phyloP scores from a whole-genome alignment of 2,113 vertebrate genomes.

The Neogobius melanostomus region DNA sequence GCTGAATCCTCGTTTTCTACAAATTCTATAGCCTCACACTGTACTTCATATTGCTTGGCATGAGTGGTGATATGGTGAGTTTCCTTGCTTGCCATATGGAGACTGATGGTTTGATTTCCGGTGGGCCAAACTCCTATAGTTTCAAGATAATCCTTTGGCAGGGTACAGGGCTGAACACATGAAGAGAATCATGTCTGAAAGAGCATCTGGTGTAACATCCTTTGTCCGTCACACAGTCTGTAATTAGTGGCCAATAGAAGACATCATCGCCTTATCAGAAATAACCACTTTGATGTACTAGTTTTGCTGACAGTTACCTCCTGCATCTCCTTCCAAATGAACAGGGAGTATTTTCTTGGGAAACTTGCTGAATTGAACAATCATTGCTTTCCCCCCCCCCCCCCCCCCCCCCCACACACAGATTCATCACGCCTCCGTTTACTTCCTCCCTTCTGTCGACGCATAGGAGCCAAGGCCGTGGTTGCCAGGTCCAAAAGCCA shows the following conservation, averaged over 20 bases:
- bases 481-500: slow-evolving; percentile 54
- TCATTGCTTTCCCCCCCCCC: slow-evolving; percentile 25
- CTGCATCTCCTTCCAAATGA: not conserved
- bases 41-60: not conserved
- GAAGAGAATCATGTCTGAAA: not conserved
- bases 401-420: slow-evolving; percentile 23
- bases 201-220: not conserved
- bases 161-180: not conserved
- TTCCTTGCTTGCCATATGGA: not conserved
- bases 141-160: not conserved
- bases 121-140: not conserved
- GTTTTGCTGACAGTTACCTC: not conserved
- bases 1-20: no score
- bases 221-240: not conserved
- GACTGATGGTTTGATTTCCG: not conserved
- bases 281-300: not conserved
- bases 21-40: no score
- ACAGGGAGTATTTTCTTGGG: slow-evolving; percentile 7
- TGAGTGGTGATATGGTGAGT: not conserved
- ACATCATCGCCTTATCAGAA: not conserved
- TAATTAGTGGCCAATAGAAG: not conserved
- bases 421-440: slow-evolving; percentile 28
- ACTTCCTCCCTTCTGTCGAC: slow-evolving; percentile 25
- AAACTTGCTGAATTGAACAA: slow-evolving; percentile 19
- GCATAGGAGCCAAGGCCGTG: slow-evolving; percentile 43